Evolutionary conservation across 2,113 vertebrate genomes (phyloP), one percentile per base, ranked within the genome.

Genomic region (Scopus umbretta): DNA sequence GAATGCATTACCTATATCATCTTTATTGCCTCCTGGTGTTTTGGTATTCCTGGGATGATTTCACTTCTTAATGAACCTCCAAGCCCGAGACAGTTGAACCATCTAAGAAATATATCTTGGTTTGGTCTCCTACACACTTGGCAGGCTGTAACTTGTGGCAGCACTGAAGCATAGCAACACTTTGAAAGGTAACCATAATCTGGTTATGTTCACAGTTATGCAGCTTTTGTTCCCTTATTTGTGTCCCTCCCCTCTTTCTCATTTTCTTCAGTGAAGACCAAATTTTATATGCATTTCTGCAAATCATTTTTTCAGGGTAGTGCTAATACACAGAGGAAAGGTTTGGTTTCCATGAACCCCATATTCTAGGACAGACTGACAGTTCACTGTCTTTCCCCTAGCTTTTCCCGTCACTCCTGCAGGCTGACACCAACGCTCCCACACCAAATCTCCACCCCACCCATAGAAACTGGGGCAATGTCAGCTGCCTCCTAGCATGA

Each of bases 31-130:
- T 93, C 56, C 63, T 72, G 45, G 67, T 91, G 78, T 92, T 95
- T 91, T 90, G 96, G 83, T 92, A 93, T 96, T 94, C 92, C 34
- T 86, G 73, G 78, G 70, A 90, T 88, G 81, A 86, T 88, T 95
- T 95, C 78, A 81, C 23, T 74, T 92, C 87, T 67, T 95, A 96
- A 97, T 80, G 94, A 96, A 96, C 76, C 94, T 95, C 90, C 65
- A 92, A 88, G 83, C 36, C 83, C 2, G 6, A 96, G 80, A 97
- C 87, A 80, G 85, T 80, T 80, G 88, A 97, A 61, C 76, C 83
- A 83, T 42, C 58, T 61, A 75, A 95, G 67, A 94, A 95, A 87
- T 95, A 81, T 56, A 86, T 88, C 90, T 94, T 71, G 59, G 40
- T 75, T 91, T 76, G 76, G 40, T 92, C 73, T 90, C 83, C 91